Conservation (phyloP, 1,140 invertebrate genomes). For the Epicauta chinensis region DNA sequence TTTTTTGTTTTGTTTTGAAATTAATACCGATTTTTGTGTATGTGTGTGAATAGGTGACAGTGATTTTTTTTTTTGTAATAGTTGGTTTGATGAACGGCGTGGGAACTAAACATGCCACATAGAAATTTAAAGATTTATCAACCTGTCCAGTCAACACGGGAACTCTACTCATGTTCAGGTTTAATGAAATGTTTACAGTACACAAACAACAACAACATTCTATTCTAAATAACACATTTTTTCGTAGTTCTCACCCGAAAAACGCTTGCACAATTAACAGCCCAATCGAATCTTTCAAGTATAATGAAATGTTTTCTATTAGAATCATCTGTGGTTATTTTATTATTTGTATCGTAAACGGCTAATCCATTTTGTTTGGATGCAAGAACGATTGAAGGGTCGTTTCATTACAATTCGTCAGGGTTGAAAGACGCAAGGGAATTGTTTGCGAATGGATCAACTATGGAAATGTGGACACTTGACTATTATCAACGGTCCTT, state of each 20-base stretch:
- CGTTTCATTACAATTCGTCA: slow-evolving; percentile 3
- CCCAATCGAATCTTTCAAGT: no score
- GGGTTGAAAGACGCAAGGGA: slow-evolving; percentile 3
- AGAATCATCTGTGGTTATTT: no score
- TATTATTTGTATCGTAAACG: no score
- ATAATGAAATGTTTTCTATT: neutral
- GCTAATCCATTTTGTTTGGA: no score
- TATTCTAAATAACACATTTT: no score
- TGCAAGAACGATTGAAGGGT: neutral
- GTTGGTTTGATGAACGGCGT: slow-evolving; percentile 7
- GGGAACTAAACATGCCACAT: slow-evolving; percentile 17
- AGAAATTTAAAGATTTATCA: slow-evolving; percentile 25
- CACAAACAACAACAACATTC: no score
- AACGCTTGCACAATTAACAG: neutral
- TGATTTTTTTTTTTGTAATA: no score
- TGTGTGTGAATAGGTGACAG: no score
- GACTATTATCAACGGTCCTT: neutral
- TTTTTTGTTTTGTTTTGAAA: no score
- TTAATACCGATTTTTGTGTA: no score
- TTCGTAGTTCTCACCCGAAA: neutral
- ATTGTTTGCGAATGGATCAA: slow-evolving; percentile 5
- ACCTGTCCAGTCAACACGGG: slow-evolving; percentile 16
- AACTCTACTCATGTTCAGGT: slow-evolving; percentile 5
- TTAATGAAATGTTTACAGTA: slow-evolving; percentile 2
- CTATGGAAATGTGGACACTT: slow-evolving; percentile 20